Evolutionary conservation across 1,140 invertebrate genomes (phyloP).

Genomic region (Halictus rubicundus): DNA sequence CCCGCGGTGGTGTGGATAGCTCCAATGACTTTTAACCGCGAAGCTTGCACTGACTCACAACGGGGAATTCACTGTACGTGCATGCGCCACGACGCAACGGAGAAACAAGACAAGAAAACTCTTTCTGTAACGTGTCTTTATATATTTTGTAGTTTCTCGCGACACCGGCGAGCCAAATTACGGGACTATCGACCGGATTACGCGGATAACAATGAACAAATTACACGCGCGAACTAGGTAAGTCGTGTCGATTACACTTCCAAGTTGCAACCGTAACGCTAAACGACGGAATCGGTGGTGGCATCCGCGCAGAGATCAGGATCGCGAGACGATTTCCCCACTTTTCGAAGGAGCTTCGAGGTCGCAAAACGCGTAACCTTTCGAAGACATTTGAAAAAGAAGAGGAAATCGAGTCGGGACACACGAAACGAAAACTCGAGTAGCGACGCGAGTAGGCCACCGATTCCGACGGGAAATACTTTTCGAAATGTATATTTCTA

Average conservation of each 20-base stretch:
- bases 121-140: constrained; percentile 34
- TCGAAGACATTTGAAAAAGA: background rate
- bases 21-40: too few relatives aligned
- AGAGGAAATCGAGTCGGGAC: background rate
- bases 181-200: background rate
- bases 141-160: constrained; percentile 42
- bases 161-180: background rate
- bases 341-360: background rate
- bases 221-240: constrained; percentile 30
- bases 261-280: background rate
- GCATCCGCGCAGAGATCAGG: constrained; percentile 3
- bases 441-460: background rate
- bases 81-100: background rate
- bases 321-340: background rate
- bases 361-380: too few relatives aligned
- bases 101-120: background rate
- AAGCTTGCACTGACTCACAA: too few relatives aligned
- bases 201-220: constrained; percentile 38
- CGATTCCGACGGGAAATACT: constrained; percentile 27
- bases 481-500: background rate
- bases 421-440: background rate
- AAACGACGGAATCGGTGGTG: background rate
- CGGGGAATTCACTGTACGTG: too few relatives aligned
- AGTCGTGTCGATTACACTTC: constrained; percentile 20
- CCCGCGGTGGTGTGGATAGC: too few relatives aligned